Evolutionary conservation across 2,797 vertebrate species (phyloP), one percentile per base, ranked within the genome.

Genomic region (Esox masquinongy): DNA sequence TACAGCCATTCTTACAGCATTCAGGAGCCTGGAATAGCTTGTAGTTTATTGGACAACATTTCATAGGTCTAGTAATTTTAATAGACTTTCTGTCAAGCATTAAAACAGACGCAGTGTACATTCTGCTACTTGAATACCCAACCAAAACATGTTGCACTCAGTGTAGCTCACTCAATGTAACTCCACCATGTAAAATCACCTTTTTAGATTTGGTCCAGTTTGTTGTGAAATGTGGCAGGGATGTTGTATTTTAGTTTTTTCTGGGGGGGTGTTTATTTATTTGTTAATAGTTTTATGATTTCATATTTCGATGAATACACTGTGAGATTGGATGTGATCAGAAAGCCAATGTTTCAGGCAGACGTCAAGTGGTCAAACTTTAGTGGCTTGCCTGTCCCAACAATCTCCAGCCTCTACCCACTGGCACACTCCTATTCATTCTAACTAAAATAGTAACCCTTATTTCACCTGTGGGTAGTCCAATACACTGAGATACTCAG

Each of bases 291-390:
- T 79, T 87, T 81, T 26, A 56, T 22, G 78, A 74, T 85, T 87
- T 85, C 66, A 71, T 89, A 70, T 88, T 22, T 24, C 86, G 78
- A 91, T 89, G 79, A 90, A 90, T 89, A 80, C 83, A 91, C 89
- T 92, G 90, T 92, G 92, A 92, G 87, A 89, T 76, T 81, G 84
- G 77, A 83, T 68, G 81, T 83, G 76, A 87, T 66, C 5, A 24
- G 24, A 24, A 78, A 82, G 82, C 79, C 79, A 80, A 79, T 83
- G 71, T 84, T 72, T 72, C n/a, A 5, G 79, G 81, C 68, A 43
- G 22, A 61, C 24, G 53, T 59, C 19, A 17, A 22, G 19, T 31
- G 14, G 70, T 79, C 59, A 83, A 83, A 74, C 39, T 61, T 47
- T 47, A 11, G 31, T 19, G 69, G 68, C 47, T 5, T 59, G 11